Base-by-base conservation (phyloP, 2,113 vertebrate genomes). In the Nematolebias whitei region DNA sequence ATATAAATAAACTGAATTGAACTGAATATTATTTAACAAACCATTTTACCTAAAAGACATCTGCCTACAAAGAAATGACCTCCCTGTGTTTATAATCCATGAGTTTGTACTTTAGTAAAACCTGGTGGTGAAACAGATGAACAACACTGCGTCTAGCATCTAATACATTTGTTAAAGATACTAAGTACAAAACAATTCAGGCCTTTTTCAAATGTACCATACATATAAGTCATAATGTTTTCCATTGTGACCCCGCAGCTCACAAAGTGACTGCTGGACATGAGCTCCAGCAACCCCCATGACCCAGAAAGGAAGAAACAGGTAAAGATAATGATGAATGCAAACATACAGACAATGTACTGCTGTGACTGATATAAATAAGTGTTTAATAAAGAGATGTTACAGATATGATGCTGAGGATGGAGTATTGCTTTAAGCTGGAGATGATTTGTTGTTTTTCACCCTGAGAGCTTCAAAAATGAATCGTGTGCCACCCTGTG, bases 321-420 rank as follows among this genome's bases (percentile, higher is more conserved):
- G n/a, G n/a, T n/a, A n/a, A n/a, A n/a, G n/a, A n/a, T n/a, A n/a
- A n/a, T n/a, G 40, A 41, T 15, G 13, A 41, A 41, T 15, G 4
- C 41, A 94, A 91, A 93, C 92, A 88, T 93, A 94, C 38, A 44
- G 92, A 92, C 89, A 93, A 93, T 93, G 90, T 93, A 94, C 92
- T 94, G 94, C 94, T 95, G 96, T 96, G 95, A 94, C 95, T 95
- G 95, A 93, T 94, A 95, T 96, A 95, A 95, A 96, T 85, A 87
- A 22, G 39, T 62, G 41, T 52, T 67, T 68, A 11, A 76, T 61
- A 68, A 71, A 76, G 51, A 65, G 15, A 23, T 72, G 26, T 48
- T 14, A 50, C 23, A 38, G 53, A 32, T 38, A 47, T 51, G 43
- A 71, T 32, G 23, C 63, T 29, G 63, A 38, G 59, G 63, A 56